Base-by-base conservation (phyloP, 2,888 invertebrate genomes). In the Lasioglossum leucozonium region DNA sequence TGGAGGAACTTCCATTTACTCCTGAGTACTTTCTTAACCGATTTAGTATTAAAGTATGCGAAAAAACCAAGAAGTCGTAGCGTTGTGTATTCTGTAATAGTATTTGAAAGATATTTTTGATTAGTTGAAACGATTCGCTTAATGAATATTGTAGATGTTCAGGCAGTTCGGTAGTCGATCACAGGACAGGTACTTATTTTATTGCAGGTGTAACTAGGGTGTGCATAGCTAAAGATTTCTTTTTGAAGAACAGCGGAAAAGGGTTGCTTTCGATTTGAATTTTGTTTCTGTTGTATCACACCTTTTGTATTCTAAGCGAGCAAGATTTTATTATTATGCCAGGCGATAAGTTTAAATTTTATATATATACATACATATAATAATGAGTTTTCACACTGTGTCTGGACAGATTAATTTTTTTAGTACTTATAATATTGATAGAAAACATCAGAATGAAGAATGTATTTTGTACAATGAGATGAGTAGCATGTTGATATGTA, bases 391-490 rank as follows among this genome's bases (percentile, higher is more conserved):
- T 78, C 65, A 72, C 44, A 44, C 55, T 51, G 74, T 74, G 77
- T 69, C 73, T 84, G 72, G 34, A 67, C 44, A 75, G 40, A 78
- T 84, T 51, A 72, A 55, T 58, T 34, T 67, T 26, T 72, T 58
- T 72, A 84, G 84, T 84, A 84, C 84, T 84, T 84, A 84, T 75
- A 47, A 84, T 75, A 67, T 72, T 44, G n/a, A 84, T 72, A 67
- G 55, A 72, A 74, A 84, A 34, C 84, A 72, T 62, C 58, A 75
- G 37, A 84, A 58, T 72, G 34, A 77, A 74, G 47, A 65, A 74
- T 83, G n/a, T 84, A 75, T 78, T 78, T 75, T 67, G 84, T 78
- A 75, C 71, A 75, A 73, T 69, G 72, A 72, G 75, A 37, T 18
- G 42, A 40, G 51, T 51, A 51, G 72, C 73, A 79, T 55, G 74